Percentiles rank a stretch among this genome's conserved stretches.
These are phyloP conservation scores for Stegodyphus mimosarum DNA, from an alignment of 1,140 invertebrate genomes.

Conservation along the genomic window DNA sequence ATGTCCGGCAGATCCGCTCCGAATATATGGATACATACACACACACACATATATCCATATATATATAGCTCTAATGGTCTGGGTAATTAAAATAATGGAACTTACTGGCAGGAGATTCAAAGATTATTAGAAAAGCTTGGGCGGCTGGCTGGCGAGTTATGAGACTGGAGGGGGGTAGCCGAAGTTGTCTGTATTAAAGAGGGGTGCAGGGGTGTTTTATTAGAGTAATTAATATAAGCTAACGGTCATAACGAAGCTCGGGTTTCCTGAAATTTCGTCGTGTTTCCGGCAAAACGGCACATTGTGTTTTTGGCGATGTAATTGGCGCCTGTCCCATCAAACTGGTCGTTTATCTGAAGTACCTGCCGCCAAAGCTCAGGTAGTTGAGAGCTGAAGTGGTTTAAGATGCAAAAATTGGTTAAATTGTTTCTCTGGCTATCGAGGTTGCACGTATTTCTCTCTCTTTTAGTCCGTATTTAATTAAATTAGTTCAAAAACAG, in stretches of 20 bases:
- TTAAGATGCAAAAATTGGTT: no score
- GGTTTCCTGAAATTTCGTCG: slow-evolving; percentile 57
- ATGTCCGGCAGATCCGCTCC: slow-evolving; percentile 39
- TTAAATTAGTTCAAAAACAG: no score
- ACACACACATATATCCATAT: no score
- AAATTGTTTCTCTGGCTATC: no score
- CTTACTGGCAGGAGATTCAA: slow-evolving; percentile 47
- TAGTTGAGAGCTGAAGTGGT: no score
- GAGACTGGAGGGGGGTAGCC: slow-evolving; percentile 9
- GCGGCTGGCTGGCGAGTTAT: slow-evolving; percentile 31
- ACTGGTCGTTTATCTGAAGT: slow-evolving; percentile 54
- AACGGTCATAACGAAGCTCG: slow-evolving; percentile 57
- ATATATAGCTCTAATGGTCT: no score
- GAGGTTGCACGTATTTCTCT: no score
- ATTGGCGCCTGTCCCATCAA: slow-evolving; percentile 55
- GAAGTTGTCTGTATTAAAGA: slow-evolving; percentile 15
- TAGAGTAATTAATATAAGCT: slow-evolving; percentile 60
- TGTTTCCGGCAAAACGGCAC: slow-evolving; percentile 54
- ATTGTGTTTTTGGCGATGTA: slow-evolving; percentile 59
- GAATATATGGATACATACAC: not conserved
- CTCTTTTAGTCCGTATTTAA: no score
- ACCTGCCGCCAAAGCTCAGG: slow-evolving; percentile 31
- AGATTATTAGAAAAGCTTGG: slow-evolving; percentile 53
- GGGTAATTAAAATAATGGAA: slow-evolving; percentile 59
- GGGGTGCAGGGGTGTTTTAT: slow-evolving; percentile 44